Conservation (phyloP, 2,797 vertebrate genomes). For the Oryzias sinensis region DNA sequence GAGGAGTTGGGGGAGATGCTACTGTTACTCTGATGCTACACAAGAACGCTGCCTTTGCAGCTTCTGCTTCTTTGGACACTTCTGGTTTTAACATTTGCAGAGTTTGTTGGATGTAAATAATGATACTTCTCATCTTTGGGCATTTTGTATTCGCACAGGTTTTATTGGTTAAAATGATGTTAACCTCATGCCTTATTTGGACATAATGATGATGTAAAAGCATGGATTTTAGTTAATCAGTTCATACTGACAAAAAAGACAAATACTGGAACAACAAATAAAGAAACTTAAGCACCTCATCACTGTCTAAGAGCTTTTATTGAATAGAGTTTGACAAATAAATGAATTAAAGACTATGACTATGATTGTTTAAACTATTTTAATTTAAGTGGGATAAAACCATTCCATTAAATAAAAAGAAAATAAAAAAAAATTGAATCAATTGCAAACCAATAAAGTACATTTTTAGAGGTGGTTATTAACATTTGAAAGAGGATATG, state of each 20-base stretch:
- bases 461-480: too few relatives aligned
- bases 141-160: constrained; percentile 68
- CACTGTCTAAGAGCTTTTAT: constrained; percentile 11
- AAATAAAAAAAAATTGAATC: too few relatives aligned
- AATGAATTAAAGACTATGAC: too few relatives aligned
- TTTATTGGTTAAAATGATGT: constrained; percentile 47
- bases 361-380: too few relatives aligned
- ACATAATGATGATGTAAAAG: constrained; percentile 36
- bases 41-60: constrained; percentile 30
- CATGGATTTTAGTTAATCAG: constrained; percentile 20
- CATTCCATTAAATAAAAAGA: too few relatives aligned
- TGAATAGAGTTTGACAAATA: not conserved
- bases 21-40: constrained; percentile 59
- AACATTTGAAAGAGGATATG: too few relatives aligned
- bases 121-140: constrained; percentile 74
- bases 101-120: constrained; percentile 68
- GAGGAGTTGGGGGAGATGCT: constrained; percentile 6
- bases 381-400: too few relatives aligned
- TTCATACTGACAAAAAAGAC: constrained; percentile 30
- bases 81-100: constrained; percentile 58
- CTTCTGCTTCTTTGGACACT: constrained; percentile 46
- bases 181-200: constrained; percentile 69
- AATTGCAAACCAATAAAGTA: too few relatives aligned
- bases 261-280: constrained; percentile 42
- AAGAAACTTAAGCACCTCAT: constrained; percentile 25